A percentile compares a stretch with the other conserved stretches of the same genome.
These are phyloP conservation scores for Henricia sp. DNA, from an alignment of 53 echinoderm and acorn worm species.

Conservation along the genomic window DNA sequence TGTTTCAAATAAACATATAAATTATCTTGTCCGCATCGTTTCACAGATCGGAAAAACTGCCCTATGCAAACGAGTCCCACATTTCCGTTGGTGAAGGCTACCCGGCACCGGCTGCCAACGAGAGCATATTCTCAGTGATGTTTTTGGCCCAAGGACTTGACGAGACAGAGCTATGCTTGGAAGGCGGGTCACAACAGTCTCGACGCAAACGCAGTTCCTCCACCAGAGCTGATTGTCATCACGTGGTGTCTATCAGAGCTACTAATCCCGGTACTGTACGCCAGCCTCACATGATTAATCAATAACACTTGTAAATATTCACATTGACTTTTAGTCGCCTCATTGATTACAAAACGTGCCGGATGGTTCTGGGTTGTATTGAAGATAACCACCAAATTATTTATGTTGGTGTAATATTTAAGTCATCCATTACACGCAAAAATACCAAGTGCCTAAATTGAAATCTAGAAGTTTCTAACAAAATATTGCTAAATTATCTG, in stretches of 20 bases:
- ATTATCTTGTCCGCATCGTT: background rate
- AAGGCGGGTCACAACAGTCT: constrained; percentile 30
- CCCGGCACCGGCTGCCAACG: constrained; percentile 39
- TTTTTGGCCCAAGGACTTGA: constrained; percentile 63
- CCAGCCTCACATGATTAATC: too few species aligned
- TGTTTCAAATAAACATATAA: background rate
- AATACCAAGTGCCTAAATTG: too few species aligned
- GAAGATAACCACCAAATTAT: too few species aligned
- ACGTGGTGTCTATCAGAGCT: background rate
- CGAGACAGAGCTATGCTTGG: constrained; percentile 69
- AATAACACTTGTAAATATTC: background rate
- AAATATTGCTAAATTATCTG: too few species aligned
- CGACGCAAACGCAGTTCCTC: background rate
- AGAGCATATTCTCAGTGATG: constrained; percentile 67
- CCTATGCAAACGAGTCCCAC: constrained; percentile 74
- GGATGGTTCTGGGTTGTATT: too few species aligned
- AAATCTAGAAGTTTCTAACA: too few species aligned
- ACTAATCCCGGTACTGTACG: background rate
- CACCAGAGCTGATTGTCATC: background rate
- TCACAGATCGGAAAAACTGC: constrained; percentile 30
- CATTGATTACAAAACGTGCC: too few species aligned
- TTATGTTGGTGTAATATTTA: too few species aligned
- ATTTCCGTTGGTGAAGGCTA: constrained; percentile 69
- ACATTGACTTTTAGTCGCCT: background rate
- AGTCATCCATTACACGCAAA: too few species aligned